Base-by-base conservation (phyloP, 2,113 vertebrate species). In the Oxyura jamaicensis region DNA sequence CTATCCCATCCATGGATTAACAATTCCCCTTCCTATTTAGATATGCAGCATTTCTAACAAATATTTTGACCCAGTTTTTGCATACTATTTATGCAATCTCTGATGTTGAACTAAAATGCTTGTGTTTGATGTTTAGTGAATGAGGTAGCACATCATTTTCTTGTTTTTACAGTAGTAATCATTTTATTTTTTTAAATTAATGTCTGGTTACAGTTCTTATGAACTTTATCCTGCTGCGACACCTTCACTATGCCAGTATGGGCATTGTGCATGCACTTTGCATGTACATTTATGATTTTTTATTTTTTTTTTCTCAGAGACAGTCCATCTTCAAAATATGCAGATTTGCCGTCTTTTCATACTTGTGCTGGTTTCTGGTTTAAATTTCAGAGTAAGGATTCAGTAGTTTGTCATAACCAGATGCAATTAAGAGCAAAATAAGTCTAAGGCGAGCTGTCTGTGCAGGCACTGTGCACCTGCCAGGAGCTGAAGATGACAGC, bases 21-120 rank as follows among this genome's bases (percentile, higher is more conserved):
- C 56, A 92, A 82, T 81, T 93, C 79, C 80, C 91, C 25, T 85
- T 63, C 90, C 73, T 94, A 13, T 73, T 94, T 87, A 89, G 71
- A 73, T 44, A 95, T 56, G 56, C 69, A 77, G 41, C 7, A 28
- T 48, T 75, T 92, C 8, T 69, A 91, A 80, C 72, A 81, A 93
- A 93, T 29, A 68, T 95, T 95, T 96, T 94, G 95, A 89, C 84
- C 91, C 62, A 90, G 42, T 56, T 96, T 93, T 89, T 86, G 55
- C 71, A n/a, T 20, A 2, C 41, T 89, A 36, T 58, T 97, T 95
- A 73, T 82, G 63, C 91, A 93, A 35, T 56, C n/a, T 86, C 71
- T 74, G 84, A 59, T 93, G 86, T 11, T 90, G 88, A 91, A 84
- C 68, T 82, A 36, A 86, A 83, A 89, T 60, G 65, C 63, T 53